Conservation (phyloP, 1,140 invertebrate species). For the Neotoxoptera formosana region DNA sequence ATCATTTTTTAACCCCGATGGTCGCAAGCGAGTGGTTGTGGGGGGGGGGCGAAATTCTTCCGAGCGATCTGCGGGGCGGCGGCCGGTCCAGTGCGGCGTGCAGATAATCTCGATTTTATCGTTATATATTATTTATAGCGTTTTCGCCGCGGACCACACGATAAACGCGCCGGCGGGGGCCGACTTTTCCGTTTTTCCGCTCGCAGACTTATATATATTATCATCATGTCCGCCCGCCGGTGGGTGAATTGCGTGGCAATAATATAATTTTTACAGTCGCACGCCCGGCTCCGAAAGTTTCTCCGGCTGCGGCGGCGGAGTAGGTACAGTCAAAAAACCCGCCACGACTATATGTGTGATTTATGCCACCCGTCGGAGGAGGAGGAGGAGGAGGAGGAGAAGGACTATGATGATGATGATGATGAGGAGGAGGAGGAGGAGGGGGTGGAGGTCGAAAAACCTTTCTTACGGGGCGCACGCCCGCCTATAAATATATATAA, state of each 20-base stretch:
- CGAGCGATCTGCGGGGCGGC: not conserved
- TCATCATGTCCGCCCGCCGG: not conserved
- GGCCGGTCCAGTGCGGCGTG: not conserved
- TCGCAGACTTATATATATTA: not conserved
- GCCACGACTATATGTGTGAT: conserved; percentile 9
- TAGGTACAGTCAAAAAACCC: not conserved
- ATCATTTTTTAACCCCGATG: not conserved
- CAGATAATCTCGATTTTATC: conserved; percentile 20
- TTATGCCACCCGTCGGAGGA: conserved; percentile 16
- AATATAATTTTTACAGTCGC: conserved; percentile 33
- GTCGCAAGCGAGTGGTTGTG: no score
- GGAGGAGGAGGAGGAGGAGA: no score
- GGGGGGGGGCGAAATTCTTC: not conserved
- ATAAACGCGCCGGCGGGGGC: not conserved
- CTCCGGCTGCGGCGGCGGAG: no score
- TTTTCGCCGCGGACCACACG: not conserved
- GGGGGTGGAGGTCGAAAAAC: not conserved
- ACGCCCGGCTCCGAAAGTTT: conserved; percentile 5
- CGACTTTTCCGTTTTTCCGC: conserved; percentile 19
- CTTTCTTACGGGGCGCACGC: not conserved
- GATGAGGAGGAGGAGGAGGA: not conserved
- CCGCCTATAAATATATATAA: not conserved
- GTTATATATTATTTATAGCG: conserved; percentile 17
- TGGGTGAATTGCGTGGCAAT: not conserved
- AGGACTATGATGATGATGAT: no score